phyloP scores from a whole-genome alignment of 2,888 invertebrate genomes.

The Ochropleura plecta region DNA sequence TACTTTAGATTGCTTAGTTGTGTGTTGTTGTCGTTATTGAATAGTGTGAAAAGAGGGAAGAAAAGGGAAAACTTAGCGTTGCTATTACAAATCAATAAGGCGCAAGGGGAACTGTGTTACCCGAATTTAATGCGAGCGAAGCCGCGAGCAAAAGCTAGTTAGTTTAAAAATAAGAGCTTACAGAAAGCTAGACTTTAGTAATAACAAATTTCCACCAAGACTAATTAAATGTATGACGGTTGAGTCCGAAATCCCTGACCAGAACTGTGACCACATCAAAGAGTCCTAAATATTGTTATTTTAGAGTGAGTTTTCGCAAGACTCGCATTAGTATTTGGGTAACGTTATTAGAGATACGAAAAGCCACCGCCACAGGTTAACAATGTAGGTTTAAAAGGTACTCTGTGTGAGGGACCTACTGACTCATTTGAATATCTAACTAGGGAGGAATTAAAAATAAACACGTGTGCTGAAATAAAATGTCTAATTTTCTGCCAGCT shows the following conservation, averaged over 20 bases:
- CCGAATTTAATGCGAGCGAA: too few relatives aligned
- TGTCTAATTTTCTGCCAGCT: background rate
- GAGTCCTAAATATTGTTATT: slow-evolving; percentile 37
- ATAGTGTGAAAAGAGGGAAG: too few relatives aligned
- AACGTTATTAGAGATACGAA: slow-evolving; percentile 29
- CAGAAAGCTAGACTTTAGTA: slow-evolving; percentile 5
- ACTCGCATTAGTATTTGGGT: slow-evolving; percentile 19
- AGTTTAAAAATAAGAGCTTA: background rate
- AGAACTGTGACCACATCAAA: slow-evolving; percentile 38
- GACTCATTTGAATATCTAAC: slow-evolving; percentile 32
- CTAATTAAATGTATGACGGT: slow-evolving; percentile 28
- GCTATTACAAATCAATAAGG: too few relatives aligned
- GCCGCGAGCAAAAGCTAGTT: too few relatives aligned
- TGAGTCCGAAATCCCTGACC: slow-evolving; percentile 27
- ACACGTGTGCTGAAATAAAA: background rate
- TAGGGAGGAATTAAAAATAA: slow-evolving; percentile 16
- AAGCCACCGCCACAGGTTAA: slow-evolving; percentile 28
- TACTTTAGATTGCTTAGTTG: too few relatives aligned
- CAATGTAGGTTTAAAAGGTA: slow-evolving; percentile 7
- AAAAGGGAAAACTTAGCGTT: too few relatives aligned
- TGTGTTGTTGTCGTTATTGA: too few relatives aligned
- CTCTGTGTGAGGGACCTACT: background rate
- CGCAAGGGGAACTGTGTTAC: too few relatives aligned
- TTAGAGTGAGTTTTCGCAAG: slow-evolving; percentile 20
- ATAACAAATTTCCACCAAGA: slow-evolving; percentile 4